Evolutionary conservation across 2,888 invertebrate genomes (phyloP).

Genomic region (Ecliptopera silaceata): DNA sequence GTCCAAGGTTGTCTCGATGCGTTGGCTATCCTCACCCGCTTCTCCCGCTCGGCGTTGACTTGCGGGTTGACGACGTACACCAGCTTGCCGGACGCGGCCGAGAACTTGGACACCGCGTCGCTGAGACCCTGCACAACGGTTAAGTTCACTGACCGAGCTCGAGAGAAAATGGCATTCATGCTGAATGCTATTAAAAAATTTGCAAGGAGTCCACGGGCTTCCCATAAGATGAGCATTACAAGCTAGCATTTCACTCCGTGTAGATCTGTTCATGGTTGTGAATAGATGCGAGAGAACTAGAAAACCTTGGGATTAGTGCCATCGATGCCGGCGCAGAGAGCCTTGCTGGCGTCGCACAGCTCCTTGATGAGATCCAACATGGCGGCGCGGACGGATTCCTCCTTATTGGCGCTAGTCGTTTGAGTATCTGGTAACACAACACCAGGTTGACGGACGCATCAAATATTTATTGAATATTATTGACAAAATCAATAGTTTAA

Average conservation of each 20-base stretch:
- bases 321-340: conserved; percentile 36
- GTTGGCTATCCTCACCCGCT: conserved; percentile 41
- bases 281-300: too few relatives aligned
- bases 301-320: conserved; percentile 15
- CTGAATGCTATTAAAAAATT: too few relatives aligned
- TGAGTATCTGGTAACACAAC: conserved; percentile 39
- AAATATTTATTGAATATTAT: too few relatives aligned
- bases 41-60: conserved; percentile 40
- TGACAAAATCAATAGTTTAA: too few relatives aligned
- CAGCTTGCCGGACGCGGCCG: conserved; percentile 45
- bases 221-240: too few relatives aligned
- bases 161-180: too few relatives aligned
- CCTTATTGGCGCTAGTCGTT: conserved; percentile 35
- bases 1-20: too few relatives aligned
- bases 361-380: conserved; percentile 40
- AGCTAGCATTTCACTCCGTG: too few relatives aligned
- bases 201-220: too few relatives aligned
- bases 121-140: conserved; percentile 38
- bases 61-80: conserved; percentile 41
- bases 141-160: neutral
- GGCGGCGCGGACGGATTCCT: conserved; percentile 38
- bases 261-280: too few relatives aligned
- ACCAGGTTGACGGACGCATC: too few relatives aligned
- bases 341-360: conserved; percentile 44
- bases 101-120: conserved; percentile 45